These are phyloP conservation scores for Mergus octosetaceus DNA, from an alignment of 2,797 vertebrate genomes.

Conservation along the genomic window DNA sequence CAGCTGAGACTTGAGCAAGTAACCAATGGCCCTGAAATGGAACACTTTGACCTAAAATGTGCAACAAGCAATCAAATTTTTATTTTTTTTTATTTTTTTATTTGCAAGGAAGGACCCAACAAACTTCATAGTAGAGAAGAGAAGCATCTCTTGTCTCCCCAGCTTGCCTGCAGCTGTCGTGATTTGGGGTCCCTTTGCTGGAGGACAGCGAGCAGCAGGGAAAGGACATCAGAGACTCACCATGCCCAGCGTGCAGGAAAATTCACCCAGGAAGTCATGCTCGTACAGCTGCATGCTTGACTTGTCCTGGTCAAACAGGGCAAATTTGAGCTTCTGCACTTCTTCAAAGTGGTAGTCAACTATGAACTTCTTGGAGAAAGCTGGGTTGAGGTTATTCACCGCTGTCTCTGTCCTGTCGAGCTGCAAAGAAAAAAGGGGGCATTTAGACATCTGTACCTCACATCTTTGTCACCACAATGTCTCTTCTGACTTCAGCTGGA, in stretches of 20 bases:
- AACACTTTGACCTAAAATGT: not conserved
- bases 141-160: not conserved
- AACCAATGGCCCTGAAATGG: accelerated
- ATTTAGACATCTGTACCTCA: not conserved
- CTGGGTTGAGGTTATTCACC: constrained; percentile 95
- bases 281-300: constrained; percentile 92
- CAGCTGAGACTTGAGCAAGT: not conserved
- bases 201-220: not conserved
- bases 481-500: not conserved
- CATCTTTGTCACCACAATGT: not conserved
- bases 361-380: constrained; percentile 95
- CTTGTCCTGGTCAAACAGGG: constrained; percentile 97
- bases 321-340: constrained; percentile 96
- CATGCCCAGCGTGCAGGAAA: constrained; percentile 91
- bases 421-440: constrained; percentile 67
- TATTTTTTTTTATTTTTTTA: not conserved
- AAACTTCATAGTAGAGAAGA: not conserved
- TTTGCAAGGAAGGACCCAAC: not conserved
- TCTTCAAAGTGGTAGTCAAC: constrained; percentile 97
- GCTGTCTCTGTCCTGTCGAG: constrained; percentile 94
- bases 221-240: constrained; percentile 71
- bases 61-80: not conserved
- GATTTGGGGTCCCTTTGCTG: not conserved
- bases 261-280: constrained; percentile 96
- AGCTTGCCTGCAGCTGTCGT: accelerated